Conservation (phyloP, 2,797 vertebrate genomes). For the Microctenopoma lineatum region DNA sequence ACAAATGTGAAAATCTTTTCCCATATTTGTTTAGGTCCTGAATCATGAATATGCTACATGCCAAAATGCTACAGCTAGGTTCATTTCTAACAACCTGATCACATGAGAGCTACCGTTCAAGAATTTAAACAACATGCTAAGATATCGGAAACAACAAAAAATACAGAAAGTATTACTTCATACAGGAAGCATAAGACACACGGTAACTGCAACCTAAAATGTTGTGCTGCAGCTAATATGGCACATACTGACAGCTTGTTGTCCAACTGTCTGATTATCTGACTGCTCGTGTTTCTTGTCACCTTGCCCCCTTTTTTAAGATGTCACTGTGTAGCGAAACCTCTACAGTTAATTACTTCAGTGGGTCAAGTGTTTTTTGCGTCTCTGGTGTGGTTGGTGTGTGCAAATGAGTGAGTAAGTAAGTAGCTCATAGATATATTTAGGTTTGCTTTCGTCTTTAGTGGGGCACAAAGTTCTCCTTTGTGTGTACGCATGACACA, state of each 20-base stretch:
- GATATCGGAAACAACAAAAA: too few relatives aligned
- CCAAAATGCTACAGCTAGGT: not conserved
- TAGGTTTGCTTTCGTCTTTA: constrained; percentile 15
- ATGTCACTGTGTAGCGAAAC: constrained; percentile 1
- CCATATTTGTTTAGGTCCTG: not conserved
- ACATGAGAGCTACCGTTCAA: not conserved
- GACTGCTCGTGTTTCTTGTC: not conserved
- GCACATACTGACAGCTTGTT: not conserved
- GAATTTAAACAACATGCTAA: too few relatives aligned
- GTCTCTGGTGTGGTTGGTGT: too few relatives aligned
- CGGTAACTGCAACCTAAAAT: too few relatives aligned
- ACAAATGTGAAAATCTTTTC: not conserved
- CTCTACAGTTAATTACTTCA: not conserved
- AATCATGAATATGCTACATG: not conserved
- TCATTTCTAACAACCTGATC: not conserved
- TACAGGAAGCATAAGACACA: too few relatives aligned
- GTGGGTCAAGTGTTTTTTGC: too few relatives aligned
- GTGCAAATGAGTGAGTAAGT: too few relatives aligned
- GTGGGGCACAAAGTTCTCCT: constrained; percentile 5
- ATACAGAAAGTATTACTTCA: too few relatives aligned
- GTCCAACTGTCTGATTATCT: not conserved
- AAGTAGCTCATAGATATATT: not conserved
- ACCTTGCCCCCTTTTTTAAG: not conserved
- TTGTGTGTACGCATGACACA: constrained; percentile 8
- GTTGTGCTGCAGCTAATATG: not conserved